A percentile compares a stretch with the other conserved stretches of the same genome.
phyloP scores from a whole-genome alignment of 2,888 invertebrate genomes.

The Micoletzkya japonica region DNA sequence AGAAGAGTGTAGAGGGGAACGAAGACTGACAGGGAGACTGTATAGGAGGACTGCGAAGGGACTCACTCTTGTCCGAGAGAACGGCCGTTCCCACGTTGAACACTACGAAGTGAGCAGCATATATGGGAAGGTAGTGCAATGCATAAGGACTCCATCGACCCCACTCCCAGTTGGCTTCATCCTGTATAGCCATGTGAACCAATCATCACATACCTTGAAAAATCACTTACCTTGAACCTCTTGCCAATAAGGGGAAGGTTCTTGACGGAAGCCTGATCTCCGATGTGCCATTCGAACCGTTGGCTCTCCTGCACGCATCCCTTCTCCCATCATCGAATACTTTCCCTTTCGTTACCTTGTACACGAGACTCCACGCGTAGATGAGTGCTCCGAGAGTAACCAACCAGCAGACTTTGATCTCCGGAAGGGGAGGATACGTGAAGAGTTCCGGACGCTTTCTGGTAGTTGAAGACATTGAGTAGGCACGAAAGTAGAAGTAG shows the following conservation, averaged over 20 bases:
- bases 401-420: slow-evolving; percentile 53
- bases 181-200: slow-evolving; percentile 40
- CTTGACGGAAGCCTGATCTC: slow-evolving; percentile 35
- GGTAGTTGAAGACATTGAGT: slow-evolving; percentile 8
- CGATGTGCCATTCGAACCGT: slow-evolving; percentile 45
- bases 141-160: slow-evolving; percentile 57
- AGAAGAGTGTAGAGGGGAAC: slow-evolving; percentile 39
- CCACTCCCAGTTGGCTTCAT: slow-evolving; percentile 65
- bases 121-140: slow-evolving; percentile 48
- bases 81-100: slow-evolving; percentile 54
- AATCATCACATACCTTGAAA: neutral
- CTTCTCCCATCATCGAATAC: neutral
- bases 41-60: neutral
- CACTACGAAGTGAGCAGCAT: slow-evolving; percentile 50
- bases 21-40: slow-evolving; percentile 29
- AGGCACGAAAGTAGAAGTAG: slow-evolving; percentile 4
- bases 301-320: slow-evolving; percentile 31
- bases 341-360: slow-evolving; percentile 9
- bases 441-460: slow-evolving; percentile 38
- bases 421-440: slow-evolving; percentile 57
- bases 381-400: slow-evolving; percentile 44
- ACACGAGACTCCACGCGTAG: slow-evolving; percentile 39
- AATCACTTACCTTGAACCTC: slow-evolving; percentile 51
- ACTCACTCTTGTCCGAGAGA: slow-evolving; percentile 36
- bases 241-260: slow-evolving; percentile 43